Evolutionary conservation across 2,113 vertebrate species (phyloP).

Genomic region (Emydura subglobosa): DNA sequence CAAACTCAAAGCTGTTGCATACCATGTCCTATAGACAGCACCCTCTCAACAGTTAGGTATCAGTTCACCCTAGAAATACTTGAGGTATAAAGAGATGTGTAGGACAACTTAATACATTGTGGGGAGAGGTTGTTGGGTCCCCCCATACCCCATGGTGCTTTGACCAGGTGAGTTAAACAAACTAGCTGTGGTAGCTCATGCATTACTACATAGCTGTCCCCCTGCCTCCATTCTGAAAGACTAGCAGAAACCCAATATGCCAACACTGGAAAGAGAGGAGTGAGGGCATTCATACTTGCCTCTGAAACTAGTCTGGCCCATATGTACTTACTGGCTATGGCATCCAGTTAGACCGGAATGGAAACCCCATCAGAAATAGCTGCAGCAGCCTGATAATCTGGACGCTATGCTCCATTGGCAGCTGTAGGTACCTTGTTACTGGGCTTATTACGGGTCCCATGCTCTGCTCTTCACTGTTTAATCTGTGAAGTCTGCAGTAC

Average conservation of each 20-base stretch:
- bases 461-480: not conserved
- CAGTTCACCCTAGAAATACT: not conserved
- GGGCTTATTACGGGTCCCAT: not conserved
- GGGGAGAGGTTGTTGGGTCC: not conserved
- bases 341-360: not conserved
- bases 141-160: not conserved
- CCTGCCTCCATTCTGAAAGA: not conserved
- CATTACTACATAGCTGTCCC: too few relatives aligned
- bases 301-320: not conserved
- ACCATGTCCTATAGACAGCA: not conserved
- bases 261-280: not conserved
- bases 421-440: not conserved
- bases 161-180: not conserved
- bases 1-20: fast-evolving
- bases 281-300: not conserved
- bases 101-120: not conserved
- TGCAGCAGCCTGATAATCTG: not conserved
- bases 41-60: not conserved
- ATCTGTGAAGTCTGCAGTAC: not conserved
- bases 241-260: not conserved
- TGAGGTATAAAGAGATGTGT: not conserved
- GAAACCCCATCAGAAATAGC: not conserved
- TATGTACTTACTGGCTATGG: not conserved
- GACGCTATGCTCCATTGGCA: not conserved
- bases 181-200: not conserved